These are phyloP conservation scores for Tetropium fuscum DNA, from an alignment of 2,888 invertebrate genomes.

Conservation along the genomic window DNA sequence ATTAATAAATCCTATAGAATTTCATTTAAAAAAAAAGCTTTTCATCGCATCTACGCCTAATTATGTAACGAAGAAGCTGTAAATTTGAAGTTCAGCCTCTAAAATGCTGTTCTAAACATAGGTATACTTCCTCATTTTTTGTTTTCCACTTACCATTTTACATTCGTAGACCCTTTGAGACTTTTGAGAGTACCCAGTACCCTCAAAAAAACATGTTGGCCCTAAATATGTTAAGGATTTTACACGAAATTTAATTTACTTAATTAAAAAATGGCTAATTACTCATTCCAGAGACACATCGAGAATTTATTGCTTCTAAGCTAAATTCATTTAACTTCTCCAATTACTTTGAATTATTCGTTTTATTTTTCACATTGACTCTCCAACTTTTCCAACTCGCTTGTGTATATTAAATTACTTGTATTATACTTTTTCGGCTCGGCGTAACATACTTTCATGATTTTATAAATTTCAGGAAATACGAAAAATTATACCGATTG, in stretches of 20 bases:
- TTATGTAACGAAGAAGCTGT: no score
- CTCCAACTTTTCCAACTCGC: slow-evolving; percentile 9
- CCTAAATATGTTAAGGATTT: slow-evolving; percentile 7
- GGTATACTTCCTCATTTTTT: no score
- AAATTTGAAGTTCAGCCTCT: no score
- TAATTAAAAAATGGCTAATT: slow-evolving; percentile 28
- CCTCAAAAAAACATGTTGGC: background rate
- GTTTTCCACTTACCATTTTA: no score
- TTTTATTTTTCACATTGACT: slow-evolving; percentile 11
- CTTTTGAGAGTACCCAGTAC: no score
- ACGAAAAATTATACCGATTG: background rate
- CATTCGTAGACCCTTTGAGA: no score
- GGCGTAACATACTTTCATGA: background rate
- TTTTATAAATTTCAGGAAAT: background rate
- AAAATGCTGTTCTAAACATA: no score
- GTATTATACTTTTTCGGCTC: background rate
- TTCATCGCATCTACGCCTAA: no score
- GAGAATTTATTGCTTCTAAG: slow-evolving; percentile 17
- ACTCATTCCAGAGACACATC: slow-evolving; percentile 22
- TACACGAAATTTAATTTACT: slow-evolving; percentile 20
- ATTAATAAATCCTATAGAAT: no score
- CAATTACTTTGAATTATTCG: slow-evolving; percentile 15
- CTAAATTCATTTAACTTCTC: slow-evolving; percentile 23
- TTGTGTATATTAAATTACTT: slow-evolving; percentile 8
- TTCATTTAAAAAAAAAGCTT: no score